Base-by-base conservation (phyloP, 2,797 vertebrate genomes). In the Merluccius polli region DNA sequence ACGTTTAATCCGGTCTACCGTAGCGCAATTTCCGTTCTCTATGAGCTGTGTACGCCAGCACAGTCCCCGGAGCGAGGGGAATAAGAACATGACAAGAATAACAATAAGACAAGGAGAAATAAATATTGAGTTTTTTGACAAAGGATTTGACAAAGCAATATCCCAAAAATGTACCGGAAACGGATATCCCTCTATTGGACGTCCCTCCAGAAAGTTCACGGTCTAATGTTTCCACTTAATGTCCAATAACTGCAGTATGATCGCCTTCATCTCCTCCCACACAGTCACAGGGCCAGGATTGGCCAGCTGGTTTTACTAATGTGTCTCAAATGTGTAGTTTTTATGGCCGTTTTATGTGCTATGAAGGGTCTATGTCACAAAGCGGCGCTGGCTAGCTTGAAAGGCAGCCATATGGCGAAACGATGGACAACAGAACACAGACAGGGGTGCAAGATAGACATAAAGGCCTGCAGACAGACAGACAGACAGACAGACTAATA, bases 171-270 rank as follows among this genome's bases (percentile, higher is more conserved):
- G n/a, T n/a, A n/a, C n/a, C n/a, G n/a, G n/a, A n/a, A n/a, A n/a
- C n/a, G n/a, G n/a, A n/a, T n/a, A n/a, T n/a, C n/a, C n/a, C n/a
- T n/a, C n/a, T n/a, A 35, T 8, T 3, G 8, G 33, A 35, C 3
- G 33, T 8, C 3, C 33, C 3, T 29, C 44, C 44, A 73, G 31
- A 33, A 33, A n/a, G 24, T 36, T 29, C 16, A 41, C 29, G 35
- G 65, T 35, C 1, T 33, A 12, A 36, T 79, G 70, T 72, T 81
- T 81, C 44, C 70, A 72, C 27, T 82, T 73, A 70, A 73, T 74
- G 29, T 70, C 33, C 73, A 70, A 36, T 68, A 71, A 69, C 36
- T 70, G 24, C 70, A 32, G 33, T 24, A 73, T 35, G 67, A 31
- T 41, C 16, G 65, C 18, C 18, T 11, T 8, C 27, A 36, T 73